phyloP scores from a whole-genome alignment of 1,140 invertebrate genomes.

The Magallana gigas region DNA sequence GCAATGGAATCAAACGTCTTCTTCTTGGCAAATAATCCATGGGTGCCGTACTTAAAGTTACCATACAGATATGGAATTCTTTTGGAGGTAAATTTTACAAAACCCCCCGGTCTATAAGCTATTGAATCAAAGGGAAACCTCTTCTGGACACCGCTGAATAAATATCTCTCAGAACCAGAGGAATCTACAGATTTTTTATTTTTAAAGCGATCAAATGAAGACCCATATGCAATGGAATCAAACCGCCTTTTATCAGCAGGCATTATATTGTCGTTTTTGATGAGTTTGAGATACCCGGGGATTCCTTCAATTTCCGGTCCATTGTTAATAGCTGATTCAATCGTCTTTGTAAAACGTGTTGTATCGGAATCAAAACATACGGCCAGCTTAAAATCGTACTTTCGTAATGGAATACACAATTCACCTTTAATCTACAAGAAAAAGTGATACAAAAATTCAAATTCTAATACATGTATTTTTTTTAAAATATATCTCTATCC shows the following conservation, averaged over 20 bases:
- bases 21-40: constrained; percentile 22
- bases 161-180: not conserved
- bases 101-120: not conserved
- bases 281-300: not conserved
- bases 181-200: not conserved
- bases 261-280: not conserved
- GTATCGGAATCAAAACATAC: not conserved
- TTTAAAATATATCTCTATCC: too few species aligned
- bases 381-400: not conserved
- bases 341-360: not conserved
- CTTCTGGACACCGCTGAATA: not conserved
- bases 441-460: not conserved
- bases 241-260: constrained; percentile 3
- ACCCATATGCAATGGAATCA: constrained; percentile 15
- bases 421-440: not conserved
- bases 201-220: not conserved
- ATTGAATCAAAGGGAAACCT: constrained; percentile 13
- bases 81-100: constrained; percentile 6
- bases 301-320: not conserved
- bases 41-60: not conserved
- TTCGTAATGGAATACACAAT: constrained; percentile 7
- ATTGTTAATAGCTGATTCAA: not conserved
- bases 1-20: constrained; percentile 24
- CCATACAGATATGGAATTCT: not conserved
- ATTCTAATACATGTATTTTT: too few species aligned